A percentile compares a stretch with the other conserved stretches of the same genome.
Evolutionary conservation across 2,888 invertebrate genomes (phyloP).

Genomic region (Stenchaetothrips biformis): DNA sequence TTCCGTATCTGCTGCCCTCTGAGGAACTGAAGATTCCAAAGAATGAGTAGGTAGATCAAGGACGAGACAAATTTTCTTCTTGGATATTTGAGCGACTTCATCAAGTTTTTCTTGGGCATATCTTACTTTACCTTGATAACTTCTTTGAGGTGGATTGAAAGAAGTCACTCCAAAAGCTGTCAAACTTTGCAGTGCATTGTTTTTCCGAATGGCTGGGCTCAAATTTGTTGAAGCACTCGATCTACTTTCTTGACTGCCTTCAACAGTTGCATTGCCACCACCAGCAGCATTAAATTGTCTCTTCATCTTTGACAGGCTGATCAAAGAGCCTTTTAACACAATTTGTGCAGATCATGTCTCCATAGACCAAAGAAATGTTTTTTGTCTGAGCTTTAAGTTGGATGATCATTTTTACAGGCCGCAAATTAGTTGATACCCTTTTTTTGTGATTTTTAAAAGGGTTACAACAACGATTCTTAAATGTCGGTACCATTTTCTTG

Average conservation of each 20-base stretch:
- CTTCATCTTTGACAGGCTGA: neutral
- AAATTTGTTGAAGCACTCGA: neutral
- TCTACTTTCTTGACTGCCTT: neutral
- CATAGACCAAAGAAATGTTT: neutral
- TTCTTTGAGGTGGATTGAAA: neutral
- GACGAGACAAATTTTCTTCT: neutral
- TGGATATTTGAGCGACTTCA: neutral
- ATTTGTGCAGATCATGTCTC: neutral
- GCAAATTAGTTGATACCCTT: neutral
- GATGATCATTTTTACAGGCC: neutral
- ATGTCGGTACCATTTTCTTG: neutral
- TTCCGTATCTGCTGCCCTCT: neutral
- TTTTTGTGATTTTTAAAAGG: neutral
- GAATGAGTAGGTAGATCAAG: neutral
- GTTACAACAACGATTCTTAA: neutral
- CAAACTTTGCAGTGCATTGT: neutral
- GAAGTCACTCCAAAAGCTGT: neutral
- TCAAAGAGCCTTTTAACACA: neutral
- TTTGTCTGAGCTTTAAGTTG: neutral
- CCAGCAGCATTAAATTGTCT: neutral
- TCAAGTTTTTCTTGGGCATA: neutral
- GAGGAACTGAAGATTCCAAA: neutral
- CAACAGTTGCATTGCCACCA: neutral
- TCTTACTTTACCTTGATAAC: neutral
- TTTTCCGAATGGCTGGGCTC: neutral